Evolutionary conservation across 2,113 vertebrate genomes (phyloP).

Genomic region (Sorex araneus): DNA sequence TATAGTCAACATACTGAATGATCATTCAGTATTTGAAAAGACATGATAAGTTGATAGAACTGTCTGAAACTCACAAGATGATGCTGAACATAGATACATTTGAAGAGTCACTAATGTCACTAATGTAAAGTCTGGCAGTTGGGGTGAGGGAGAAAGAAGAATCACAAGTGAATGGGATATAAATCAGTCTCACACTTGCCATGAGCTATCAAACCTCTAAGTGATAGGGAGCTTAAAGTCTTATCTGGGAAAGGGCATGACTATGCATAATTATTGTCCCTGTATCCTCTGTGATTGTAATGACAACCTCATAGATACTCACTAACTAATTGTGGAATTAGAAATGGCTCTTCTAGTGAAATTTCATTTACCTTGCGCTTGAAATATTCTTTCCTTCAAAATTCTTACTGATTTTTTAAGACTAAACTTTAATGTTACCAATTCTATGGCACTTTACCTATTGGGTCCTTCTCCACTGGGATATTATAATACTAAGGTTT

Average conservation of each 20-base stretch:
- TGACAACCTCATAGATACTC: neutral
- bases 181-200: neutral
- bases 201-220: neutral
- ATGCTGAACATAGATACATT: neutral
- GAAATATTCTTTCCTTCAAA: neutral
- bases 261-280: neutral
- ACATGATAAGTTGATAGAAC: neutral
- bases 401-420: constrained; percentile 11
- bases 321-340: constrained; percentile 17
- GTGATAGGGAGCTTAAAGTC: neutral
- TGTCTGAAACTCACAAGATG: neutral
- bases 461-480: neutral
- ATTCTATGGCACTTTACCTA: neutral
- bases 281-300: neutral
- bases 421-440: neutral
- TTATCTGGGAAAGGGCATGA: too few relatives aligned
- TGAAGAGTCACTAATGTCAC: neutral
- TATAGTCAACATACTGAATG: neutral
- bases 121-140: neutral
- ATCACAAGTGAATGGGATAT: neutral
- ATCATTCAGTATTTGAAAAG: neutral
- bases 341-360: neutral
- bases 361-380: neutral
- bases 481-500: neutral
- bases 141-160: neutral